These are phyloP conservation scores for Panthera leo DNA, from an alignment of 2,113 vertebrate species.

Conservation along the genomic window DNA sequence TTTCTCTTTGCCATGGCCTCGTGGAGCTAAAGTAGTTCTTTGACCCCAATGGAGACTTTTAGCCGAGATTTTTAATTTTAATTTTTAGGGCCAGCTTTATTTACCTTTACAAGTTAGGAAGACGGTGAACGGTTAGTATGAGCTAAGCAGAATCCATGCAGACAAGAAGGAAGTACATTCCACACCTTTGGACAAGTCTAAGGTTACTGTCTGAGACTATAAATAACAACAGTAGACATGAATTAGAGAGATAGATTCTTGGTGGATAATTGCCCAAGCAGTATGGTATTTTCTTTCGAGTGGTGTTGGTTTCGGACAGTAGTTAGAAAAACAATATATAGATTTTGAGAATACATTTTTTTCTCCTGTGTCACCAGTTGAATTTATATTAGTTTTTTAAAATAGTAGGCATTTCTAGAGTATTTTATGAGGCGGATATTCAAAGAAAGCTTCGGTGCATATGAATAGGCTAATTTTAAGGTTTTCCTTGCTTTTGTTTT, in stretches of 20 bases:
- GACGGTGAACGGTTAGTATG: neutral
- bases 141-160: neutral
- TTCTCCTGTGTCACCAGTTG: neutral
- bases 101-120: neutral
- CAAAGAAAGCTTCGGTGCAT: neutral
- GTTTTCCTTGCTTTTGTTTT: neutral
- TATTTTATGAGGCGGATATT: neutral
- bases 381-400: conserved; percentile 27
- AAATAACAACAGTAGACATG: conserved; percentile 63
- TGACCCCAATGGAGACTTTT: neutral
- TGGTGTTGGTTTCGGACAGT: neutral
- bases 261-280: conserved; percentile 47
- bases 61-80: neutral
- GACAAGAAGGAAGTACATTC: conserved; percentile 59
- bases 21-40: neutral
- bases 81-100: neutral
- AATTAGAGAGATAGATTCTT: conserved; percentile 54
- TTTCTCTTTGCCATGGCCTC: neutral
- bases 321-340: neutral
- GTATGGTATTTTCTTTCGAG: conserved; percentile 37
- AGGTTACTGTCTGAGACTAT: conserved; percentile 70
- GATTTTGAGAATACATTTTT: neutral
- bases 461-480: neutral
- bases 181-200: conserved; percentile 41
- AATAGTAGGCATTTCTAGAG: neutral